A percentile compares a stretch with the other conserved stretches of the same genome.
Conservation (phyloP, 2,113 vertebrate genomes). For the Cinclus cinclus region DNA sequence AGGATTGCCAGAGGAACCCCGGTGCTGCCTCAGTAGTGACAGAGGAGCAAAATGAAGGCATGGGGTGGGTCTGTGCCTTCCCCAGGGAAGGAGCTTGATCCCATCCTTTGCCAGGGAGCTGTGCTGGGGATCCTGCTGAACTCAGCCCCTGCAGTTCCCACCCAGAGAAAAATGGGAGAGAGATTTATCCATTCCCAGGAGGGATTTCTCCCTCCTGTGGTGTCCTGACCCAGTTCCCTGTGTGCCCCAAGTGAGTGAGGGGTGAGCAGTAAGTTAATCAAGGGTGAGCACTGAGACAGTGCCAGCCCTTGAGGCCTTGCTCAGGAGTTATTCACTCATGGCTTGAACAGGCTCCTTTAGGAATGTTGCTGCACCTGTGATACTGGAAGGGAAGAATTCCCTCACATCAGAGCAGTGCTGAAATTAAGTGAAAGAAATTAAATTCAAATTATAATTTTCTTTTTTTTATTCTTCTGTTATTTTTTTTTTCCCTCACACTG, state of each 20-base stretch:
- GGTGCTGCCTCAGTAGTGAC: background rate
- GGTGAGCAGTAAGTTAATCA: background rate
- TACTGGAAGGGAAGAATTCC: background rate
- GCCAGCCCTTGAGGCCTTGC: background rate
- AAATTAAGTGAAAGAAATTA: background rate
- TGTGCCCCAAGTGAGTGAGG: background rate
- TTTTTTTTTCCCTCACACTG: background rate
- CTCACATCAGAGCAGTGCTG: background rate
- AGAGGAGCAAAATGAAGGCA: background rate
- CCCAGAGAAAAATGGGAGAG: background rate
- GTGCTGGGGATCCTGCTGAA: background rate
- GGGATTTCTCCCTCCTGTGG: background rate
- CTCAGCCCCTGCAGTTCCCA: background rate
- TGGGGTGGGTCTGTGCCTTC: background rate
- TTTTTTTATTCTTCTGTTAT: background rate
- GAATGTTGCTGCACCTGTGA: background rate
- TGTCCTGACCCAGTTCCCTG: background rate
- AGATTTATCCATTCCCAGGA: background rate
- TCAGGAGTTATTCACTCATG: background rate
- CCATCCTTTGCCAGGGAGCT: background rate
- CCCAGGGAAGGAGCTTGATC: background rate
- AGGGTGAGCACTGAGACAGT: background rate
- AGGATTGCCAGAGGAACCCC: background rate
- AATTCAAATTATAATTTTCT: background rate
- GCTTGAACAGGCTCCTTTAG: background rate